Evolutionary conservation across 2,113 vertebrate genomes (phyloP).

Genomic region (Sinocyclocheilus anophthalmus): DNA sequence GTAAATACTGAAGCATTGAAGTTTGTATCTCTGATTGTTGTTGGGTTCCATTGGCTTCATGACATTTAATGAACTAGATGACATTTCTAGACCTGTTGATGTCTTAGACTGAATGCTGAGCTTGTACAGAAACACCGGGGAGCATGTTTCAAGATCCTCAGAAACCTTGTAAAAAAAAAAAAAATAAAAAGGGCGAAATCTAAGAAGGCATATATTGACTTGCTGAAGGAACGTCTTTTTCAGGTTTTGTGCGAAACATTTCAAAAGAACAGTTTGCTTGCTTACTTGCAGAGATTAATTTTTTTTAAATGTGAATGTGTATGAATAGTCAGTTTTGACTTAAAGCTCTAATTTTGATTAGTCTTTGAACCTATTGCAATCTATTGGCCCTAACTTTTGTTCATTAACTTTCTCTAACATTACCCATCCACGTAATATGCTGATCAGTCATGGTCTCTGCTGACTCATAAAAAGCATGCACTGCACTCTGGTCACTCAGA

Average conservation of each 20-base stretch:
- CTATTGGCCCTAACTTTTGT: not conserved
- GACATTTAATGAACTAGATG: conserved; percentile 51
- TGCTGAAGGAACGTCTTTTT: not conserved
- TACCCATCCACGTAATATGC: not conserved
- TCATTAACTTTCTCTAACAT: not conserved
- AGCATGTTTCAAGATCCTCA: not conserved
- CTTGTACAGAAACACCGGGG: conserved; percentile 26
- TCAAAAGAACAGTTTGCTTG: not conserved
- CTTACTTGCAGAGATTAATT: not conserved
- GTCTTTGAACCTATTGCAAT: not conserved
- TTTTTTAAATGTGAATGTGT: not conserved
- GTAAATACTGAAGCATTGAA: too few relatives aligned
- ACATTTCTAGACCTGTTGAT: conserved; percentile 32
- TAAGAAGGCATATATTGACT: not conserved
- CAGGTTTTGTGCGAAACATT: not conserved
- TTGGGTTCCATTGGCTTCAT: not conserved
- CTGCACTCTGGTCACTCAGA: conserved; percentile 10
- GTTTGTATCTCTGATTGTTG: too few relatives aligned
- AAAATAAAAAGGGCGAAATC: not conserved
- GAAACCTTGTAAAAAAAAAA: not conserved
- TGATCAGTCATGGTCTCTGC: not conserved
- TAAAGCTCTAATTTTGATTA: not conserved
- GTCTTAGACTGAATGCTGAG: conserved; percentile 26
- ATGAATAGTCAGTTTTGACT: not conserved
- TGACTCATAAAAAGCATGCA: conserved; percentile 21